Base-by-base conservation (phyloP, 2,888 invertebrate species). In the Eupeodes latifasciatus region DNA sequence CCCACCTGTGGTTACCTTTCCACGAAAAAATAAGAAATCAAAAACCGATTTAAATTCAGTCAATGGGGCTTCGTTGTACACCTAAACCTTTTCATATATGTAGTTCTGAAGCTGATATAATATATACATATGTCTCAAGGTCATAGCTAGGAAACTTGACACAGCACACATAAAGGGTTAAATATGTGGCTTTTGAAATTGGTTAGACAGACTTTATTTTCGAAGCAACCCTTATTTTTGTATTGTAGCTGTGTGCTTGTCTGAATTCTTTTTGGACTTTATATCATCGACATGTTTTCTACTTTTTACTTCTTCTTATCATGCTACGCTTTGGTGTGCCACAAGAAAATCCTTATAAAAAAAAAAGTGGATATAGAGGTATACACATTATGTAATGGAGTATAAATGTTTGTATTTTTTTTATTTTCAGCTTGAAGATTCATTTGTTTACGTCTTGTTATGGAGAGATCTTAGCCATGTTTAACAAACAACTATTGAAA, bases 131-230 rank as follows among this genome's bases (percentile, higher is more conserved):
- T 27, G 55, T 57, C 55, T 57, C 27, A 27, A 57, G 55, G 55
- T 57, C 55, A 12, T 2, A 10, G 53, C 10, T 27, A 19, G 3
- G 55, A 12, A 57, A 57, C 27, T 57, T 57, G 53, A 55, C 16
- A 57, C 55, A 57, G 11, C 0, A 57, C 55, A 27, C 5, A 57
- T 5, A 57, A 27, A 57, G 55, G 55, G 27, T 19, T 27, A 12
- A 57, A 57, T n/a, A 49, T 57, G 55, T 12, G 55, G 27, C 27
- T 57, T 12, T 57, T 12, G 55, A 27, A 57, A 57, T 57, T 57
- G 19, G 55, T 57, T 57, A 57, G 12, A 57, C 27, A 57, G 19
- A 11, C 11, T 57, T 57, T 27, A 57, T 27, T 57, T 27, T 27
- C 27, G 11, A 16, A 19, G 2, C 10, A 4, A 47, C 10, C 10